Base-by-base conservation (phyloP, 35 echinoderm and acorn worm species). In the Anneissia japonica region DNA sequence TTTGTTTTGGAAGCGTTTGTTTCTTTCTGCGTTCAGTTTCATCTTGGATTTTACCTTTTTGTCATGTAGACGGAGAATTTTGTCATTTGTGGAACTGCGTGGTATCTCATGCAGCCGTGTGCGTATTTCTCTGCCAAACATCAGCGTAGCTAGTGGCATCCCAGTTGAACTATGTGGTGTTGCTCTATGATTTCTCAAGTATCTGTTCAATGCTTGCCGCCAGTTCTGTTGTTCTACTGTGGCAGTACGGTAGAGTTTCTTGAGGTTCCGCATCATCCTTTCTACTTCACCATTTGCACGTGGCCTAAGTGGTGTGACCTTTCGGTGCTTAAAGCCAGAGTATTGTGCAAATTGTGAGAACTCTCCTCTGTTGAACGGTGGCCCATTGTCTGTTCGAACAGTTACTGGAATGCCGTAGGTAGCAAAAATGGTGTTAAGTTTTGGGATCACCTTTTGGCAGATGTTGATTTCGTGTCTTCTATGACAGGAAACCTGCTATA, bases 261-360 rank as follows among this genome's bases (percentile, higher is more conserved):
- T 92, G 0, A 96, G 29, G 0, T 82, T 89, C 81, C 82, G 73
- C 93, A 96, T 92, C 39, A 96, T 92, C 3, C 89, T 37, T 77
- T 95, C 93, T 0, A 88, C 85, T 34, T 91, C 76, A 28, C 93
- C 92, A 82, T 96, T 96, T 55, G 90, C 93, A 45, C 87, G 82
- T 0, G 87, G 90, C 93, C 93, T 92, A 46, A 41, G 32, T 3
- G 93, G 93, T 0, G 86, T 92, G 0, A 96, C 37, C 86, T 86
- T 85, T 0, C 90, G 84, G 79, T 96, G 86, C 28, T 74, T 17
- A 39, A 92, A 95, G 26, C 89, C 93, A 4, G 91, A 41, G 38
- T 95, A 91, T 0, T 84, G 32, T 33, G 93, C 86, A 88, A 91
- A 92, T 0, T 73, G 21, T 34, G 74, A 40, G 46, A 95, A 95